Base-by-base conservation (phyloP, 92 coral and sea anemone genomes). In the Chrysogorgia sp. region DNA sequence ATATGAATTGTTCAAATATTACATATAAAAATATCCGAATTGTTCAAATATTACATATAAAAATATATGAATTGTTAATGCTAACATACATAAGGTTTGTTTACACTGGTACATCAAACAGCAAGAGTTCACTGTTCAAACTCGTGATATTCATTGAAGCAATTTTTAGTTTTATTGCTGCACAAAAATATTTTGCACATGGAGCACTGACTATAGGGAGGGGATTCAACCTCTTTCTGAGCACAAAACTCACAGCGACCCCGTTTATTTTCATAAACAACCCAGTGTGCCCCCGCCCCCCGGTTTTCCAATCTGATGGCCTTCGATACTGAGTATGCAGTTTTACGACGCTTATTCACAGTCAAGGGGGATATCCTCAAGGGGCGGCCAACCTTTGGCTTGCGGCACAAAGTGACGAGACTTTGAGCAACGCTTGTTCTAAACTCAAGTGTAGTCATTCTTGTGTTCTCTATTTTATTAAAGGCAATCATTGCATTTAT, bases 401-500 rank as follows among this genome's bases (percentile, higher is more conserved):
- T 78, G n/a, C 50, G 76, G 50, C 81, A 45, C 71, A 72, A 66
- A 59, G 81, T 85, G 12, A 80, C 37, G 41, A 85, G 81, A 77
- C 75, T 74, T 79, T 52, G 85, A 56, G 84, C 76, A 48, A 85
- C 76, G 70, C 5, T 47, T 76, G 76, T 60, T 66, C 88, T 61
- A 31, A 79, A 85, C 25, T 85, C 81, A 29, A 85, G 60, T 25
- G n/a, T n/a, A n/a, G n/a, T n/a, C 34, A 71, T 52, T 35, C 59
- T 63, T 29, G 58, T 63, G 67, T 63, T 31, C 50, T 71, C 85
- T 13, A 79, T 5, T 53, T 82, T 70, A 12, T 61, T 76, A 29
- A 75, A 82, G 24, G 84, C 76, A 68, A 86, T 79, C 58, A 76
- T 41, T 48, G 90, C 87, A 77, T 82, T 86, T n/a, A 82, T 32